Percentiles rank a stretch among this genome's conserved stretches.
Conservation (phyloP, 1,140 invertebrate genomes). For the Apis laboriosa region DNA sequence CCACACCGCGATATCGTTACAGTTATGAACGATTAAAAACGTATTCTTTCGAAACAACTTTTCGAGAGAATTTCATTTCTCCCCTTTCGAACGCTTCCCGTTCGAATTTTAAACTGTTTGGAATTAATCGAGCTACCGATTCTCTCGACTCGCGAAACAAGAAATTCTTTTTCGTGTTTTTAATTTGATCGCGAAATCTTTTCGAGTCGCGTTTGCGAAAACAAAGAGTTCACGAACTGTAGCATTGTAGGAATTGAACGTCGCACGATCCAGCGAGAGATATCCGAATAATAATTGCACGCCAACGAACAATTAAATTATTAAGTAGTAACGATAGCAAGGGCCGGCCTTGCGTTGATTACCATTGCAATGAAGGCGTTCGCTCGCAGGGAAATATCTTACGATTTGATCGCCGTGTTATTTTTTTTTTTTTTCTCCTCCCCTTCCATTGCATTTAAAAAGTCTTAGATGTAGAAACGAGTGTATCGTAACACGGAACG, state of each 20-base stretch:
- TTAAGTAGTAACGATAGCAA: conserved; percentile 79
- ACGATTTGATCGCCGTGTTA: background rate
- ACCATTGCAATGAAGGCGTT: conserved; percentile 76
- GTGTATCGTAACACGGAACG: conserved; percentile 10
- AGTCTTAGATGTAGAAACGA: background rate
- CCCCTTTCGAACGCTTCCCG: too few species aligned
- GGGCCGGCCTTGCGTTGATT: conserved; percentile 71
- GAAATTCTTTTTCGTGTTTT: background rate
- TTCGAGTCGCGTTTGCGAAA: conserved; percentile 24
- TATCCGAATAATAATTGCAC: conserved; percentile 77
- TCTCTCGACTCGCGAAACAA: too few species aligned
- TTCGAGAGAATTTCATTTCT: too few species aligned
- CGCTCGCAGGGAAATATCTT: conserved; percentile 28
- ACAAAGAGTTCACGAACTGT: background rate
- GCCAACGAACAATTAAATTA: conserved; percentile 81
- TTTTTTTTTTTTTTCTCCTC: too few species aligned
- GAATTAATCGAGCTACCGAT: too few species aligned
- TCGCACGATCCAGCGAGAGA: conserved; percentile 74
- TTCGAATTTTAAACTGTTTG: too few species aligned
- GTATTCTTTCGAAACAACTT: too few species aligned
- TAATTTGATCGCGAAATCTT: background rate
- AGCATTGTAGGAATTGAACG: background rate
- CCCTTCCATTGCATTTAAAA: background rate
- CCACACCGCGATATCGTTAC: background rate
- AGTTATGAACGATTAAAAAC: background rate